Evolutionary conservation across 1,140 invertebrate genomes (phyloP).

Genomic region (Bombus turneri): DNA sequence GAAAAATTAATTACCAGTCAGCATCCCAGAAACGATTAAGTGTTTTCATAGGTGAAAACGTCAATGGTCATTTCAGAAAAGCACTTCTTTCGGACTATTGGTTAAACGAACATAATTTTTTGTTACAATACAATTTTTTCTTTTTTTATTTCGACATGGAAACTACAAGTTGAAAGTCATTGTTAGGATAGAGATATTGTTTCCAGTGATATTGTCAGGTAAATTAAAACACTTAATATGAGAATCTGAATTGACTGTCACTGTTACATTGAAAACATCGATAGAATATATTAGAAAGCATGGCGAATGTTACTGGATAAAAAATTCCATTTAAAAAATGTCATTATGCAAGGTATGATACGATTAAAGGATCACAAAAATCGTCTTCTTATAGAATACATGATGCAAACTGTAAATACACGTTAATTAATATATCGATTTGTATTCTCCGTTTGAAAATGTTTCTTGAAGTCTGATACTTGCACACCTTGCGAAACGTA

Average conservation of each 20-base stretch:
- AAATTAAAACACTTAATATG: not conserved
- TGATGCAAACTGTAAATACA: not conserved
- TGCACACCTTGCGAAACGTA: slow-evolving; percentile 12
- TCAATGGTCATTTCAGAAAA: not conserved
- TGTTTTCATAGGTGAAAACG: not conserved
- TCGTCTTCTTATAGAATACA: not conserved
- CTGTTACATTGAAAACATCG: not conserved
- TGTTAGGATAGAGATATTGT: too few relatives aligned
- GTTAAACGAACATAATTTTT: not conserved
- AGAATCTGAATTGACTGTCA: not conserved
- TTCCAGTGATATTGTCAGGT: not conserved
- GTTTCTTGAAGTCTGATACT: not conserved
- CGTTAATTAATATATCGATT: slow-evolving; percentile 2
- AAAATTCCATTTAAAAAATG: not conserved
- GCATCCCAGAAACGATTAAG: slow-evolving; percentile 4
- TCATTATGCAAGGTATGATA: not conserved
- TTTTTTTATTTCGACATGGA: not conserved
- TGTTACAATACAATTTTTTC: not conserved
- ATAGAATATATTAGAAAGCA: not conserved
- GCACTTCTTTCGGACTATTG: too few relatives aligned
- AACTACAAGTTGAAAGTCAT: not conserved
- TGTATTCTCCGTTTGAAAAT: slow-evolving; percentile 10
- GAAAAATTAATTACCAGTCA: not conserved
- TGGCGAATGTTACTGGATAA: not conserved
- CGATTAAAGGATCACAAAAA: not conserved